Conservation (phyloP, 2,113 vertebrate genomes). For the Datnioides undecimradiatus region DNA sequence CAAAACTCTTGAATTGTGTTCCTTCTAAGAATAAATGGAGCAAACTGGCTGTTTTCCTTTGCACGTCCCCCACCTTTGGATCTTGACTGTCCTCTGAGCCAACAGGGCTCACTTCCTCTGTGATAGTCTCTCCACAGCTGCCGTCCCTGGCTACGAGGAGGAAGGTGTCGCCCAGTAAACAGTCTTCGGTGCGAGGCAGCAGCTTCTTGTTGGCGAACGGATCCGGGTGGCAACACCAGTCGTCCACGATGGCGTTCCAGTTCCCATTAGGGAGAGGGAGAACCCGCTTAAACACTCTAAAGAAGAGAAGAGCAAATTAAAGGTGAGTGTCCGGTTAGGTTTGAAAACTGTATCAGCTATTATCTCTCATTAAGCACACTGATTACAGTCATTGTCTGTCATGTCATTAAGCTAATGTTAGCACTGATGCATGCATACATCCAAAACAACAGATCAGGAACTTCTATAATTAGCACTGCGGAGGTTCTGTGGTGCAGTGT, state of each 20-base stretch:
- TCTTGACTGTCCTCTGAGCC: slow-evolving; percentile 54
- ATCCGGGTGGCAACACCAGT: slow-evolving; percentile 97
- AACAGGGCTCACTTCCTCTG: slow-evolving; percentile 58
- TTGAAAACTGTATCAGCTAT: neutral
- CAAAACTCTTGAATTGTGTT: neutral
- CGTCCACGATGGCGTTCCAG: slow-evolving; percentile 93
- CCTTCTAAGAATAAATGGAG: neutral
- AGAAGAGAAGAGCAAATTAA: slow-evolving; percentile 15
- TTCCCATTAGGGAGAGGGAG: slow-evolving; percentile 93
- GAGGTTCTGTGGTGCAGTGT: too few species aligned
- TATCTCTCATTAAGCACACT: neutral
- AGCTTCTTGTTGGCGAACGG: slow-evolving; percentile 90
- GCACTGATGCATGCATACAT: too few species aligned
- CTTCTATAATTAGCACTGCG: too few species aligned
- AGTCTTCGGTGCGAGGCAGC: slow-evolving; percentile 89
- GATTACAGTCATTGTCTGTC: too few species aligned
- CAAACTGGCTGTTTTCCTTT: neutral
- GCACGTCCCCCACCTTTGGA: slow-evolving; percentile 68
- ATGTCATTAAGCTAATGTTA: too few species aligned
- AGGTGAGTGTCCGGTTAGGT: neutral
- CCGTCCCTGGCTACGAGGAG: slow-evolving; percentile 85
- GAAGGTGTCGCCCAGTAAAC: slow-evolving; percentile 92
- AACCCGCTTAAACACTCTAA: slow-evolving; percentile 89
- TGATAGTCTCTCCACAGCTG: slow-evolving; percentile 73
- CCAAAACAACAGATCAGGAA: too few species aligned